Conservation (phyloP, 2,888 invertebrate species). For the Crossocerus cetratus region DNA sequence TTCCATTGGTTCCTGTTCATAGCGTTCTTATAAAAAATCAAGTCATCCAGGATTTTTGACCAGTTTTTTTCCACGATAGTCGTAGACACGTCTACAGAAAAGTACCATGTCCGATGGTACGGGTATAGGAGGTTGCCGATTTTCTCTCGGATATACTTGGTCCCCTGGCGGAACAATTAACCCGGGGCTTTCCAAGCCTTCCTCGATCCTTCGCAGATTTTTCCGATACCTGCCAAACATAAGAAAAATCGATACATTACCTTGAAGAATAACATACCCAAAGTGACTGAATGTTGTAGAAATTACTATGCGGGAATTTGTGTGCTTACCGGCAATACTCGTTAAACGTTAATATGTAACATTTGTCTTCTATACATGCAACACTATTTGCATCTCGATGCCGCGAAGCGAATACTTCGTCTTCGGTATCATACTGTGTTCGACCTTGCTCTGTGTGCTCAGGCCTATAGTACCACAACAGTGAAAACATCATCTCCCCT, state of each 20-base stretch:
- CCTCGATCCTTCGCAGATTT: conserved; percentile 87
- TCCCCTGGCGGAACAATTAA: conserved; percentile 87
- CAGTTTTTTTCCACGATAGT: conserved; percentile 89
- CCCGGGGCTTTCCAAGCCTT: conserved; percentile 84
- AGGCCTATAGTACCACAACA: conserved; percentile 98
- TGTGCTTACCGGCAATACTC: conserved; percentile 94
- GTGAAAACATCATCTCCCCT: conserved; percentile 98
- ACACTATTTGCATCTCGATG: conserved; percentile 97
- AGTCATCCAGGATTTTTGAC: conserved; percentile 77
- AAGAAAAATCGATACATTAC: not conserved
- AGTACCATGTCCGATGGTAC: conserved; percentile 90
- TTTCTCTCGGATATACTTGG: conserved; percentile 79
- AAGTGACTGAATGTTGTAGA: not conserved
- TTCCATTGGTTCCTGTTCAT: conserved; percentile 68
- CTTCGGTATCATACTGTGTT: conserved; percentile 87
- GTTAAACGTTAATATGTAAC: conserved; percentile 96
- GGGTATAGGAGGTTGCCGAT: conserved; percentile 83
- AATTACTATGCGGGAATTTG: not conserved
- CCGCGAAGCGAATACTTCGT: conserved; percentile 96
- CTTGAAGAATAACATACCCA: not conserved
- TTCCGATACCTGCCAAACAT: conserved; percentile 86
- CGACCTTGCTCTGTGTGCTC: conserved; percentile 97
- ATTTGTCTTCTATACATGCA: conserved; percentile 98
- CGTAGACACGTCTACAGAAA: conserved; percentile 96
- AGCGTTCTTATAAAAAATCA: conserved; percentile 66